A percentile compares a stretch with the other conserved stretches of the same genome.
Conservation (phyloP, 2,113 vertebrate species). For the Aspidoscelis tigris region DNA sequence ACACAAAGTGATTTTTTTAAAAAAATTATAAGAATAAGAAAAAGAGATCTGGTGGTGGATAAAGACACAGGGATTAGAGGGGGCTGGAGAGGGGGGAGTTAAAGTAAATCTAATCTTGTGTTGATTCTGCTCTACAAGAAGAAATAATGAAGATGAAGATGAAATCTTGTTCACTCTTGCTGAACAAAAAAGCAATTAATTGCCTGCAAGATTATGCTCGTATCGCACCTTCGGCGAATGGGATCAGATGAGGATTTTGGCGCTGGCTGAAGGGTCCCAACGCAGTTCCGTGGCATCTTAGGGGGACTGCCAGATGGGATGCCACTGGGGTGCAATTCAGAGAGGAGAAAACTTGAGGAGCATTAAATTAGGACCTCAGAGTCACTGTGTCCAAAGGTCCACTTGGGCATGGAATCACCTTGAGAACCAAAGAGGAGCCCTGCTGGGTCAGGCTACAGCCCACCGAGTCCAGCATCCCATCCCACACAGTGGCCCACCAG, state of each 20-base stretch:
- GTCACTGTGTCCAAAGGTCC: too few relatives aligned
- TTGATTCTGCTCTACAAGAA: conserved; percentile 74
- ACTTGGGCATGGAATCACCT: too few relatives aligned
- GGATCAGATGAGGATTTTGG: conserved; percentile 32
- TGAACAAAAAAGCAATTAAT: conserved; percentile 78
- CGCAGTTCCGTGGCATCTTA: background rate
- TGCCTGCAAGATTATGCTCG: conserved; percentile 51
- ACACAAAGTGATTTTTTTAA: too few relatives aligned
- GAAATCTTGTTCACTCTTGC: conserved; percentile 72
- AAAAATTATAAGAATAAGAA: too few relatives aligned
- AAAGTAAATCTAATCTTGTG: conserved; percentile 74
- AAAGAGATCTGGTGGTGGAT: too few relatives aligned
- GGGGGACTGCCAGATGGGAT: background rate
- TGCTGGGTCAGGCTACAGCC: too few relatives aligned
- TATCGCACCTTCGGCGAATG: conserved; percentile 37
- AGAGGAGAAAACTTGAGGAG: background rate
- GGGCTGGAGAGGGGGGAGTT: too few relatives aligned
- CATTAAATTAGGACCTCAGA: too few relatives aligned
- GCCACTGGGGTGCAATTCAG: background rate
- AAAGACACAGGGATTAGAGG: too few relatives aligned
- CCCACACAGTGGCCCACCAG: too few relatives aligned
- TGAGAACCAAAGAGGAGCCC: too few relatives aligned
- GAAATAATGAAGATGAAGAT: conserved; percentile 73
- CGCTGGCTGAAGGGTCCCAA: conserved; percentile 5
- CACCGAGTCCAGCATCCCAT: too few relatives aligned